Percentiles rank a stretch among this genome's conserved stretches.
Evolutionary conservation across 1,140 invertebrate species (phyloP).

Genomic region (Caligus rogercresseyi): DNA sequence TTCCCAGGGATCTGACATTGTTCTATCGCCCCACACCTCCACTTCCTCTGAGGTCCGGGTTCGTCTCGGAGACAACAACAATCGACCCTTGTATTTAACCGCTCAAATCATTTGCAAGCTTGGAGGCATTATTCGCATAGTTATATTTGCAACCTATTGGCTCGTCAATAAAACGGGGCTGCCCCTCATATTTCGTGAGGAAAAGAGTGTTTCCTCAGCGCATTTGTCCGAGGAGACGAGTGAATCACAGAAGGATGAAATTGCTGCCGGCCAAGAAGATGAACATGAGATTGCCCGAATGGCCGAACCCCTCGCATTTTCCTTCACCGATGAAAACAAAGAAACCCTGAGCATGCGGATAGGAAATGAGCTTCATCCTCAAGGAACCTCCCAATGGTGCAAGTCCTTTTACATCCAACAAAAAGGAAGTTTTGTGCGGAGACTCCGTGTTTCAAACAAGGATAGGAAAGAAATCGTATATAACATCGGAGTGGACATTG

Average conservation of each 20-base stretch:
- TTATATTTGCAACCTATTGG: conserved; percentile 74
- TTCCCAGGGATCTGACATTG: conserved; percentile 20
- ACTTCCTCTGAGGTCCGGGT: conserved; percentile 19
- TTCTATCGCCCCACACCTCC: conserved; percentile 16
- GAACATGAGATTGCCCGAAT: conserved; percentile 85
- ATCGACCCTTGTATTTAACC: conserved; percentile 22
- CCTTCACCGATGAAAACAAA: conserved; percentile 53
- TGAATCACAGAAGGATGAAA: neutral
- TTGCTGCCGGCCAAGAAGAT: conserved; percentile 68
- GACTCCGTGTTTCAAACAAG: conserved; percentile 42
- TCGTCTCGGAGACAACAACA: conserved; percentile 21
- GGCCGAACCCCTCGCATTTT: conserved; percentile 80
- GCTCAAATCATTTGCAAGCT: neutral
- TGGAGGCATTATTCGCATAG: conserved; percentile 38
- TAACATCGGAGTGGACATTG: conserved; percentile 63
- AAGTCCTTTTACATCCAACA: conserved; percentile 56
- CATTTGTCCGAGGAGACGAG: conserved; percentile 29
- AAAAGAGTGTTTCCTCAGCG: conserved; percentile 41
- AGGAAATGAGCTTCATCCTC: conserved; percentile 45
- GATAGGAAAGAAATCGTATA: conserved; percentile 43
- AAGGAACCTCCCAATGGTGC: conserved; percentile 53
- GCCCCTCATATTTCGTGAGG: conserved; percentile 81
- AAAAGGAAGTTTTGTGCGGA: conserved; percentile 44
- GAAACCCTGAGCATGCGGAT: conserved; percentile 45
- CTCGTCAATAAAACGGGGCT: conserved; percentile 86